Evolutionary conservation across 2,888 invertebrate genomes (phyloP).

Genomic region (Limenitis arthemis): DNA sequence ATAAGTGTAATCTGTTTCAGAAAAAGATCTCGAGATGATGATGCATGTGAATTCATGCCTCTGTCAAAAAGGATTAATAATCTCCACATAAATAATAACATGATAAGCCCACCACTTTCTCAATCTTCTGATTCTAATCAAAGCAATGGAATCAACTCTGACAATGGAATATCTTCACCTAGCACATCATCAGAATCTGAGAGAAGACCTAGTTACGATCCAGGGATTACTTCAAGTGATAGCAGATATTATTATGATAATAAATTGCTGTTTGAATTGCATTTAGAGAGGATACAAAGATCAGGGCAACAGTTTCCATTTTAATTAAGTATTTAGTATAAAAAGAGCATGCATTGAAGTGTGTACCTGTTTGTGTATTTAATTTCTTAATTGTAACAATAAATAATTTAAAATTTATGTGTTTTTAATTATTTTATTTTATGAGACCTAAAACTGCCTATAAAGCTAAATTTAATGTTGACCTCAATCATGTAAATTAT

Average conservation of each 20-base stretch:
- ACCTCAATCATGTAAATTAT: not conserved
- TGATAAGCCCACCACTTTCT: slow-evolving; percentile 36
- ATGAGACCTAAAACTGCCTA: not conserved
- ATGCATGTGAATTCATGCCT: slow-evolving; percentile 87
- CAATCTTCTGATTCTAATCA: slow-evolving; percentile 47
- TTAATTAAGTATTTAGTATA: slow-evolving; percentile 34
- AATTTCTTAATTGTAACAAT: slow-evolving; percentile 32
- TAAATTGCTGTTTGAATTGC: slow-evolving; percentile 88
- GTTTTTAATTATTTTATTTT: not conserved
- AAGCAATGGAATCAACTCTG: slow-evolving; percentile 41
- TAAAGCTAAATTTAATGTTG: not conserved
- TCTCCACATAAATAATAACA: slow-evolving; percentile 81
- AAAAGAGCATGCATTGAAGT: slow-evolving; percentile 32
- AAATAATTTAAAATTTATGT: slow-evolving; percentile 17
- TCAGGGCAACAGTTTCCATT: slow-evolving; percentile 65
- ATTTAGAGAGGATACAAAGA: slow-evolving; percentile 85
- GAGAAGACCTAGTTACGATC: slow-evolving; percentile 75
- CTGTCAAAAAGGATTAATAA: slow-evolving; percentile 93
- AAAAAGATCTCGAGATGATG: slow-evolving; percentile 84
- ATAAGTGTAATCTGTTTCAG: slow-evolving; percentile 55
- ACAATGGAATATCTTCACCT: slow-evolving; percentile 48
- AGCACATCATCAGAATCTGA: slow-evolving; percentile 47
- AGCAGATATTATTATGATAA: slow-evolving; percentile 93
- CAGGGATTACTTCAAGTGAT: slow-evolving; percentile 81
- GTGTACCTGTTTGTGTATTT: slow-evolving; percentile 43